Evolutionary conservation across 1,140 invertebrate species (phyloP).

Genomic region (Pseudobourletiella spinata): DNA sequence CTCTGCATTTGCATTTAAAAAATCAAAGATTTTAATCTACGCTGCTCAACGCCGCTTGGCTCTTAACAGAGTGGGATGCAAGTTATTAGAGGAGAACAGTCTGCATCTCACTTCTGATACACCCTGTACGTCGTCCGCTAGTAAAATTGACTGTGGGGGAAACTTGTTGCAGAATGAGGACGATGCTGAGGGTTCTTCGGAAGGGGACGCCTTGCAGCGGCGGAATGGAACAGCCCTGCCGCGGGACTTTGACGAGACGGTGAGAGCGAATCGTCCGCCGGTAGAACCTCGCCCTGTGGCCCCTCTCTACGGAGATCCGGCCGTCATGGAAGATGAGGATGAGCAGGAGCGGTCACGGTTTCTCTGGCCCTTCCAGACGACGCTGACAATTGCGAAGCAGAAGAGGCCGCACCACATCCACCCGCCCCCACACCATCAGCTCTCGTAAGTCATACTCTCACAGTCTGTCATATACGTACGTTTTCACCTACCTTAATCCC

Average conservation of each 20-base stretch:
- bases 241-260: background rate
- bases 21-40: too few relatives aligned
- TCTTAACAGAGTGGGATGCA: too few relatives aligned
- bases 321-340: constrained; percentile 2
- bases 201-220: background rate
- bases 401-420: background rate
- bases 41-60: too few relatives aligned
- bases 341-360: constrained; percentile 3
- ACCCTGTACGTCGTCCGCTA: too few relatives aligned
- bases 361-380: background rate
- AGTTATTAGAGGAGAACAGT: too few relatives aligned
- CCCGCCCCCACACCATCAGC: background rate
- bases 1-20: too few relatives aligned
- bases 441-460: background rate
- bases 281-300: background rate
- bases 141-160: background rate
- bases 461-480: too few relatives aligned
- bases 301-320: background rate
- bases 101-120: too few relatives aligned
- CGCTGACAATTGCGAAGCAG: background rate
- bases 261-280: background rate
- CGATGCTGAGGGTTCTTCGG: background rate
- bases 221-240: background rate
- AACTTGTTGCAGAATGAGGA: background rate
- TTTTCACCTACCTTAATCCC: too few relatives aligned